Conservation (phyloP, 2,797 vertebrate genomes). For the Moxostoma hubbsi region DNA sequence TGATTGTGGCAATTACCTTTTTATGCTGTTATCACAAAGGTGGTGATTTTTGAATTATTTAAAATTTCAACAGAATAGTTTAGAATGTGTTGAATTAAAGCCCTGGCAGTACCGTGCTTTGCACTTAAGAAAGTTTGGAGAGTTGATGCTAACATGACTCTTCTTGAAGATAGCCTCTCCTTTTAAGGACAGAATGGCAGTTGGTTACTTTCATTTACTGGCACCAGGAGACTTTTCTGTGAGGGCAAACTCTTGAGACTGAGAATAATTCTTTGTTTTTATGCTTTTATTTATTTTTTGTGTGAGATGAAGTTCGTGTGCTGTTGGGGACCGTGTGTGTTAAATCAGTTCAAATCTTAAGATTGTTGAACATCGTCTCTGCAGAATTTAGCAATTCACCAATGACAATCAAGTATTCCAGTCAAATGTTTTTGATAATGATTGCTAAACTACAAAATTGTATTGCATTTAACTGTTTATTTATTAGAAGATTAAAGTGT, state of each 20-base stretch:
- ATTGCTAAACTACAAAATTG: too few species aligned
- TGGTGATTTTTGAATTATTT: background rate
- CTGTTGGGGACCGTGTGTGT: too few species aligned
- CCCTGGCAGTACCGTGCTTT: slow-evolving; percentile 8
- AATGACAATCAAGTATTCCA: too few species aligned
- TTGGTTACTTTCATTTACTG: slow-evolving; percentile 29
- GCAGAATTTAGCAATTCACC: too few species aligned
- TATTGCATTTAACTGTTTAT: background rate
- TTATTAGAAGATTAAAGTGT: background rate
- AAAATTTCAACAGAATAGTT: slow-evolving; percentile 3
- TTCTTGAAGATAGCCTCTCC: slow-evolving; percentile 35
- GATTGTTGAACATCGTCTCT: too few species aligned
- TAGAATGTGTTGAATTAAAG: slow-evolving; percentile 17
- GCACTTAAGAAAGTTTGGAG: slow-evolving; percentile 27
- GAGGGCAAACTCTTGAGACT: slow-evolving; percentile 19
- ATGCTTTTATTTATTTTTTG: slow-evolving; percentile 1
- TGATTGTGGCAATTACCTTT: background rate
- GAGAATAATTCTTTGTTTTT: slow-evolving; percentile 22
- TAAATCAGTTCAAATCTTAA: too few species aligned
- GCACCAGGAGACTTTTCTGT: slow-evolving; percentile 35
- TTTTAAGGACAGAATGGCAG: slow-evolving; percentile 53
- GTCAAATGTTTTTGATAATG: too few species aligned
- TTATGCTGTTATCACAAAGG: background rate
- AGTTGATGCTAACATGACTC: slow-evolving; percentile 5
- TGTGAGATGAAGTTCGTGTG: background rate